Evolutionary conservation across 37 sponge, comb jelly and placozoan species (phyloP), one percentile per base, ranked within the genome.

Genomic region (Petrosia ficiformis): DNA sequence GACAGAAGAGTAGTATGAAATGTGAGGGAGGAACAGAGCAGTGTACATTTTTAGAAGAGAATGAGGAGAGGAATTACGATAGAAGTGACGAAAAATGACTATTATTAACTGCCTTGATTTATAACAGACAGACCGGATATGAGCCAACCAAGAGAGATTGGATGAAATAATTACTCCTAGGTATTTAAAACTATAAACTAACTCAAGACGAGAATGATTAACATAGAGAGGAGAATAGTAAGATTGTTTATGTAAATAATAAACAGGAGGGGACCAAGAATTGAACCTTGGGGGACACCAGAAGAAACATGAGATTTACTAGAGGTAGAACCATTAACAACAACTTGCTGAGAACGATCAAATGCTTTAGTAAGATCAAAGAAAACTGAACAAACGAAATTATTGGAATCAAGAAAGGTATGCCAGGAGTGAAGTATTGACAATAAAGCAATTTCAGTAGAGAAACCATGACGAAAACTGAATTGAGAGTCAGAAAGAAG

Each of bases 311-410:
- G 63, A 5, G 6, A 5, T n/a, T 5, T 5, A 61, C 6, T 8
- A 5, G 63, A 61, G 63, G 14, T 5, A 11, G 22, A 11, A 22
- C 63, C 14, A 61, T 22, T 28, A 61, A 61, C n/a, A 22, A 8
- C 14, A 11, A 61, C 63, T 26, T 5, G 6, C 63, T 61, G 63
- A 11, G 28, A 26, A 26, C 63, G 22, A n/a, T 61, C 63, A n/a
- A 61, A 61, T 61, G 63, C 63, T 61, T 61, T 61, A 24, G 28
- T 11, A 29, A 26, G 6, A n/a, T 61, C 63, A 5, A 61, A 61
- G 25, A 61, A 61, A n/a, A n/a, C 25, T 5, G 25, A 24, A 61
- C 63, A 61, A 5, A 61, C 28, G 6, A 5, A 24, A 5, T 8
- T 22, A n/a, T 5, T 5, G 6, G 11, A 29, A 61, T 61, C 63